Evolutionary conservation across 2,797 vertebrate species (phyloP), one percentile per base, ranked within the genome.

Genomic region (Clarias platycephalus): DNA sequence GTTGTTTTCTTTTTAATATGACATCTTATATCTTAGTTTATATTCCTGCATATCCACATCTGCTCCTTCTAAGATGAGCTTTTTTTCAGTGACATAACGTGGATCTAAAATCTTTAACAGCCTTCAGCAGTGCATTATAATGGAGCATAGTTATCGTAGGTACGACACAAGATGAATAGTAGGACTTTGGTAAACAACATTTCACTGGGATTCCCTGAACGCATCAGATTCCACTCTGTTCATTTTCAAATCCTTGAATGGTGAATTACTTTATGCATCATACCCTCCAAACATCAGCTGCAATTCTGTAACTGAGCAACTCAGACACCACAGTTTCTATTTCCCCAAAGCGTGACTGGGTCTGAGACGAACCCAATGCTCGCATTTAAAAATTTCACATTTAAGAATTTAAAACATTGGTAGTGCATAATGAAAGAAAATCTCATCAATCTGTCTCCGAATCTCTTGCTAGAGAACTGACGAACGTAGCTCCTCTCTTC

Each of bases 301-400:
- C 57, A 60, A 34, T 37, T 22, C 31, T 58, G 18, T 58, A 66
- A 75, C 44, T 58, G 70, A 81, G 24, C 62, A 67, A 64, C 82
- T 22, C 67, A 20, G 9, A 55, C 75, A 15, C 18, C 1, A 4
- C 13, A 24, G 8, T 26, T 75, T 49, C 55, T 75, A 78, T 34
- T 55, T 22, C 16, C 28, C n/a, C 28, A 37, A 67, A 16, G 40
- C 60, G 31, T 49, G 8, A 75, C 49, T 58, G 34, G 10, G 31
- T 24, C 28, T 44, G 63, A 31, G 24, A 67, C 31, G 60, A 22
- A 55, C 72, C 18, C 62, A 81, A 13, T 31, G 76, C n/a, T 75
- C n/a, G 24, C 58, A 26, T 53, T 31, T 49, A 66, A 20, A 4
- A 8, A 53, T 55, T 67, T 67, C n/a, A 40, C 58, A 26, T 53